phyloP scores from a whole-genome alignment of 92 coral and sea anemone species.

The Heteractis magnifica region DNA sequence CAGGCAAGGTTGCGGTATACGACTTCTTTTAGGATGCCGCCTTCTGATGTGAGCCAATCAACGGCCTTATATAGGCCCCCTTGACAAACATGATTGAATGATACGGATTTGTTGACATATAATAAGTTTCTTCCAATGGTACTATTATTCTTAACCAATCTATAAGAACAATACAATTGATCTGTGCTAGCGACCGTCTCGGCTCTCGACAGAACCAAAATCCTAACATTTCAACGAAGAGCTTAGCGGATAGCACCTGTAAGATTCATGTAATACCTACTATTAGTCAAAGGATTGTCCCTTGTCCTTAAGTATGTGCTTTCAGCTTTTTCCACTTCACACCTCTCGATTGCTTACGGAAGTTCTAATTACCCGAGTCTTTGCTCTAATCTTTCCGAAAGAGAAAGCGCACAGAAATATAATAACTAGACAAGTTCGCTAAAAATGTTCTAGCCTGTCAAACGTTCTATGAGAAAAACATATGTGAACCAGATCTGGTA shows the following conservation, averaged over 20 bases:
- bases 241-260: conserved; percentile 44
- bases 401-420: conserved; percentile 2
- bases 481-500: conserved; percentile 14
- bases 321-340: conserved; percentile 65
- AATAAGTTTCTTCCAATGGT: conserved; percentile 97
- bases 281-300: conserved; percentile 17
- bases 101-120: conserved; percentile 97
- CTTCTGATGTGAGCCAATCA: conserved; percentile 77
- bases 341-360: conserved; percentile 88
- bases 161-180: conserved; percentile 67
- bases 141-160: conserved; percentile 90
- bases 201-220: conserved; percentile 55
- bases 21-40: conserved; percentile 93
- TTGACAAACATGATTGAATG: conserved; percentile 97
- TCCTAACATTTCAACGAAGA: conserved; percentile 62
- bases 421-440: neutral
- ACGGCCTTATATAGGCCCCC: conserved; percentile 56
- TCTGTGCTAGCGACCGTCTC: conserved; percentile 62
- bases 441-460: neutral
- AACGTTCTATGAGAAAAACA: conserved; percentile 14
- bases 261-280: conserved; percentile 25
- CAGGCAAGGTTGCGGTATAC: conserved; percentile 74
- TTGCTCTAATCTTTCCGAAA: conserved; percentile 33
- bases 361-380: conserved; percentile 55
- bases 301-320: conserved; percentile 24